Evolutionary conservation across 2,888 invertebrate species (phyloP).

Genomic region (Crocallis elinguaria): DNA sequence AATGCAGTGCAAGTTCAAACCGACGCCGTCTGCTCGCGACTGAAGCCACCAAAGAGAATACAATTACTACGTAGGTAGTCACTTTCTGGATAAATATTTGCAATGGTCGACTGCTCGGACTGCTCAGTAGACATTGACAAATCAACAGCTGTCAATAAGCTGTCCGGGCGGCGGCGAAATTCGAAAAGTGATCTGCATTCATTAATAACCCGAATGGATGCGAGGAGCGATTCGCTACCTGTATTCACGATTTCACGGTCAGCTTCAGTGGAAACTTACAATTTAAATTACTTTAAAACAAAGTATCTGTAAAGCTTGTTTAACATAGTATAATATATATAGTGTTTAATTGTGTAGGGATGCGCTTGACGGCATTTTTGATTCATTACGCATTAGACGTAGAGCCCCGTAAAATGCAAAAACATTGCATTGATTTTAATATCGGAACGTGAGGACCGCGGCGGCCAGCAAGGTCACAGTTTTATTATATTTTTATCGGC

Average conservation of each 20-base stretch:
- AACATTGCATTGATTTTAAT: constrained; percentile 40
- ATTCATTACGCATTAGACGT: constrained; percentile 19
- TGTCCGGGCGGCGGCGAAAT: constrained; percentile 65
- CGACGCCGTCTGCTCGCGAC: constrained; percentile 38
- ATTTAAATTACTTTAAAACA: neutral
- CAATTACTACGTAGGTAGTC: too few species aligned
- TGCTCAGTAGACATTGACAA: constrained; percentile 71
- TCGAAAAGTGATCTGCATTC: constrained; percentile 62
- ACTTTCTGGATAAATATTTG: constrained; percentile 61
- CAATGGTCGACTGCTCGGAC: constrained; percentile 53
- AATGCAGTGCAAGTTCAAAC: constrained; percentile 18
- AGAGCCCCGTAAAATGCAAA: constrained; percentile 35
- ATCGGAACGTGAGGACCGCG: constrained; percentile 43
- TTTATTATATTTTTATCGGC: constrained; percentile 68
- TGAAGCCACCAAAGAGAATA: constrained; percentile 44
- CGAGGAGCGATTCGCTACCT: constrained; percentile 73
- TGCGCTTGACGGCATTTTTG: constrained; percentile 27
- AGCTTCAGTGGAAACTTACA: neutral
- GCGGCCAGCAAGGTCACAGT: constrained; percentile 52
- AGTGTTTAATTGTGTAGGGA: neutral
- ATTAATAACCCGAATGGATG: constrained; percentile 76
- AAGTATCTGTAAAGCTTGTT: too few species aligned
- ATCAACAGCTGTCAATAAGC: constrained; percentile 74
- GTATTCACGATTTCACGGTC: constrained; percentile 66
- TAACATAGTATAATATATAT: too few species aligned